phyloP scores from a whole-genome alignment of 2,888 invertebrate genomes.

The Acanthococcus lagerstroemiae region DNA sequence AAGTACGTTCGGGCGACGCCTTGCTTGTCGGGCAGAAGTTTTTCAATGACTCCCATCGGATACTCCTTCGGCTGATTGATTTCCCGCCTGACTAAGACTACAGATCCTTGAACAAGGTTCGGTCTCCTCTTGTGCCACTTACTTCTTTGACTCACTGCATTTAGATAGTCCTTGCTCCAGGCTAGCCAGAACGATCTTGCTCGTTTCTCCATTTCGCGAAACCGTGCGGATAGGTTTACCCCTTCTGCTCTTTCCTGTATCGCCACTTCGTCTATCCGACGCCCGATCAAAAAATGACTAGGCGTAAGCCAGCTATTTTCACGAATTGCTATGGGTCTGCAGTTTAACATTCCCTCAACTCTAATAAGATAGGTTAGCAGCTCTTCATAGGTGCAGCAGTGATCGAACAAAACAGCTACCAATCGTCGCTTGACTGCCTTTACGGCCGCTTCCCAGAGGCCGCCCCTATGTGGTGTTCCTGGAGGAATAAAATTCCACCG shows the following conservation, averaged over 20 bases:
- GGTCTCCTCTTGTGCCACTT: not conserved
- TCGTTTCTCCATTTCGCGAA: not conserved
- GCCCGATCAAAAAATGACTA: not conserved
- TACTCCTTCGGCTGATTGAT: not conserved
- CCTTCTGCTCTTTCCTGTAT: not conserved
- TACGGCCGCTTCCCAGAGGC: not conserved
- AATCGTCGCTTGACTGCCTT: not conserved
- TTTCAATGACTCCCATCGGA: not conserved
- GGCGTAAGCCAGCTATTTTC: not conserved
- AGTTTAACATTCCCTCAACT: not conserved
- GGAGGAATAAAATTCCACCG: not conserved
- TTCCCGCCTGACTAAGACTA: not conserved
- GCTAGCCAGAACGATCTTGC: not conserved
- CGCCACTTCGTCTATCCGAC: not conserved
- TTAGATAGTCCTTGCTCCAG: not conserved
- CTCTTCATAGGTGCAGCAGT: not conserved
- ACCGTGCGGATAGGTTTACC: not conserved
- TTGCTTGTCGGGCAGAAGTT: not conserved
- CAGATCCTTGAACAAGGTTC: not conserved
- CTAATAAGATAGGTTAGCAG: not conserved
- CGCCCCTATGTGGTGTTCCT: not conserved
- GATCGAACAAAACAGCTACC: not conserved
- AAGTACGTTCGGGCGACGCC: not conserved
- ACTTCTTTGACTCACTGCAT: not conserved
- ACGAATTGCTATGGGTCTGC: not conserved